phyloP scores from a whole-genome alignment of 2,113 vertebrate genomes.

The Archocentrus centrarchus region DNA sequence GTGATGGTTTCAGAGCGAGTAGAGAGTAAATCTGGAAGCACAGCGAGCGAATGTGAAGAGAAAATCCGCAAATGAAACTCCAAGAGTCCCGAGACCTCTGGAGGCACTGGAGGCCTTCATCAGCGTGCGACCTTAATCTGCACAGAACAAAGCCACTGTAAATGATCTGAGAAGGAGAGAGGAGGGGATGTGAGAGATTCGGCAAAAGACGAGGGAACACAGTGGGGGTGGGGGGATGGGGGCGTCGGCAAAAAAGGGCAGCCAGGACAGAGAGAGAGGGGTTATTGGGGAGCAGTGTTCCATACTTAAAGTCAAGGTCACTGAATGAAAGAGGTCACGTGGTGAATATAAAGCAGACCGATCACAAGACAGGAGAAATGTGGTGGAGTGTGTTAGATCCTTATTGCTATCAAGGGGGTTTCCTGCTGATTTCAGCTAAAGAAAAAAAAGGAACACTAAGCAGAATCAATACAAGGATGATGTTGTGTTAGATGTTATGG shows the following conservation, averaged over 20 bases:
- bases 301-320: slow-evolving; percentile 62
- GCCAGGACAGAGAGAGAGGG: slow-evolving; percentile 2
- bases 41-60: slow-evolving; percentile 6
- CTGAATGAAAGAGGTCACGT: slow-evolving; percentile 19
- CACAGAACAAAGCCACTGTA: slow-evolving; percentile 63
- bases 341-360: slow-evolving; percentile 47
- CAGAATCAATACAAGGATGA: slow-evolving; percentile 31
- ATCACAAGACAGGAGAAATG: slow-evolving; percentile 28
- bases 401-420: slow-evolving; percentile 19
- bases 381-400: not conserved
- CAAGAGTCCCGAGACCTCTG: slow-evolving; percentile 37
- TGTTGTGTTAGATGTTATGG: slow-evolving; percentile 37
- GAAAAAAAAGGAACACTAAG: slow-evolving; percentile 18
- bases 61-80: slow-evolving; percentile 38
- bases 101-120: slow-evolving; percentile 49
- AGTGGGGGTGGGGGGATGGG: not conserved
- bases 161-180: slow-evolving; percentile 55
- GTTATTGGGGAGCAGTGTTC: slow-evolving; percentile 28
- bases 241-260: slow-evolving; percentile 4
- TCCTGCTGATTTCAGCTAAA: slow-evolving; percentile 32
- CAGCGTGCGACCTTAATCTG: slow-evolving; percentile 68
- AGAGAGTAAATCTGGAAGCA: slow-evolving; percentile 42
- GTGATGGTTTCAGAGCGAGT: slow-evolving; percentile 14
- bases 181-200: slow-evolving; percentile 29
- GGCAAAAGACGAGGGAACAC: slow-evolving; percentile 5